Conservation (phyloP, 2,888 invertebrate genomes). For the Gonocerus acuteangulatus region DNA sequence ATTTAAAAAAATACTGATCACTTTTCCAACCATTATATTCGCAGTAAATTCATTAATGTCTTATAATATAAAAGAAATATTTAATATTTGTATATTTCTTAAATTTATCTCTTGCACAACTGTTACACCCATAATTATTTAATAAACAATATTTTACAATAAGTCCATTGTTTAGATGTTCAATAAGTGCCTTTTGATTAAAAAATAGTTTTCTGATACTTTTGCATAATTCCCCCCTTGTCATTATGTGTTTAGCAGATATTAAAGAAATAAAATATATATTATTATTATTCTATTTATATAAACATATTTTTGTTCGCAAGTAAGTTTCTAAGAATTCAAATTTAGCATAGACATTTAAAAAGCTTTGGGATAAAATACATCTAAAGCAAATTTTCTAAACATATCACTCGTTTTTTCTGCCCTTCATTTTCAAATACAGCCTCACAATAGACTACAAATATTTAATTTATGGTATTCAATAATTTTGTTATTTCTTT, state of each 20-base stretch:
- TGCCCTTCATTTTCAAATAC: not conserved
- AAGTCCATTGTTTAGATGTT: slow-evolving; percentile 27
- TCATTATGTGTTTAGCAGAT: slow-evolving; percentile 9
- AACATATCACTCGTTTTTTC: slow-evolving; percentile 5
- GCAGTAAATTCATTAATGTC: not conserved
- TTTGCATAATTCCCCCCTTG: slow-evolving; percentile 9
- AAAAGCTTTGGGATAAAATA: not conserved
- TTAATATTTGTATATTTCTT: slow-evolving; percentile 15
- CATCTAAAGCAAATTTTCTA: slow-evolving; percentile 4
- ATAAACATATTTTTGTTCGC: not conserved
- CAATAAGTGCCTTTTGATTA: slow-evolving; percentile 29
- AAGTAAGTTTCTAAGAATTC: not conserved
- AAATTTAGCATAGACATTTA: not conserved
- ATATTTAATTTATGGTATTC: not conserved
- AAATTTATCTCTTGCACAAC: slow-evolving; percentile 5
- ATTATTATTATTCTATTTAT: not conserved
- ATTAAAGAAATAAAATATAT: not conserved
- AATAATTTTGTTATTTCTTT: not conserved
- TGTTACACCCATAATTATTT: slow-evolving; percentile 11
- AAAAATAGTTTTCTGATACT: slow-evolving; percentile 20
- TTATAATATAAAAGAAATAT: not conserved
- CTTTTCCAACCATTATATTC: not conserved
- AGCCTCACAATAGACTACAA: slow-evolving; percentile 3
- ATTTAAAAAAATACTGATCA: too few relatives aligned
- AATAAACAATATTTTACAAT: slow-evolving; percentile 6